Evolutionary conservation across 2,113 vertebrate genomes (phyloP), one percentile per base, ranked within the genome.

Genomic region (Ophthalmolycus amberensis): DNA sequence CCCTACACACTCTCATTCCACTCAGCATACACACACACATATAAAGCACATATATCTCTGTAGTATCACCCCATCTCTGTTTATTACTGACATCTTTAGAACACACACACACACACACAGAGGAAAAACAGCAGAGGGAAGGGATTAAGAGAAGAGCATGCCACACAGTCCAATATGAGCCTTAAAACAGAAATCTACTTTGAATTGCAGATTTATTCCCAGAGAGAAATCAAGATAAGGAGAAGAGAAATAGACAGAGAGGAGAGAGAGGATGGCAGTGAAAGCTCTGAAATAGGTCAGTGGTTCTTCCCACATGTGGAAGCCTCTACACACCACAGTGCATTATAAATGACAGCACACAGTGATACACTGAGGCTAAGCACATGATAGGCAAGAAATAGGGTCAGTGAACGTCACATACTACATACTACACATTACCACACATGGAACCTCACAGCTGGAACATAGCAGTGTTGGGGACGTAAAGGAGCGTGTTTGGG

Each of bases 211-310:
- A 80, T 75, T 8, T 73, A 44, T 71, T 85, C 59, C 75, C 52
- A 59, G 14, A 66, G 32, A 40, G 29, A 66, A 60, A 38, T 32
- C 16, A 32, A 64, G 59, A 77, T 48, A 64, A 38, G 52, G 27
- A 56, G 34, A 5, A 29, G 9, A n/a, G 32, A 77, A 29, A 44
- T 2, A 69, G 11, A 59, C 25, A 22, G 7, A 16, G 38, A 54
- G 18, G 25, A 64, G 60, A 54, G n/a, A 58, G 34, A 38, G 15
- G 32, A 12, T 8, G 18, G 14, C 22, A 75, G 42, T 7, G 42
- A 38, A 63, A 44, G 48, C 58, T 16, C 44, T 68, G 68, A 88
- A 86, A 65, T 80, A 77, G 83, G 86, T 84, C 84, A 88, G 34
- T 25, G 38, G 40, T 77, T 64, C 42, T 46, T 64, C 60, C 50